Base-by-base conservation (phyloP, 2,888 invertebrate species). In the Iphiclides podalirius region DNA sequence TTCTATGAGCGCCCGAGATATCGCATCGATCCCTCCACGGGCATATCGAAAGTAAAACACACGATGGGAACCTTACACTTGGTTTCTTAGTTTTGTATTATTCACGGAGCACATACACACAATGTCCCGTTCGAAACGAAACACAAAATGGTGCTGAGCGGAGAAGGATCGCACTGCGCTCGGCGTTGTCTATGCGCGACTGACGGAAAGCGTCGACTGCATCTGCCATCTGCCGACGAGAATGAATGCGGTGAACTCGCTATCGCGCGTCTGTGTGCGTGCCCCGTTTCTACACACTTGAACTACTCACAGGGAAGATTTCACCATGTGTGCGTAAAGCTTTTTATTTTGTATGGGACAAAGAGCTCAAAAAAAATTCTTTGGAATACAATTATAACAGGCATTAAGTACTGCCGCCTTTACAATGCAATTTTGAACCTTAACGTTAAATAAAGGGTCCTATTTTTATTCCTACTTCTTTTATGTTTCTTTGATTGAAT, bases 201-300 rank as follows among this genome's bases (percentile, higher is more conserved):
- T 84, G 85, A 85, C 82, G 77, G 78, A 78, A 77, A 76, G 83
- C 87, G 84, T 80, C 80, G 76, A 79, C 86, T 83, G 83, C 83
- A 85, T 87, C 87, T 86, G 88, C 88, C 88, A 89, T 89, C 87
- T 87, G 86, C 87, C 86, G 88, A 84, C 85, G 79, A 78, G 84
- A 87, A 84, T 83, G 86, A 87, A 85, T 82, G 82, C 81, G 79
- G 79, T 80, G 76, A 82, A 82, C 80, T 79, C 74, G 75, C 61
- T 64, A 62, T 52, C 55, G 52, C 58, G 64, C 63, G 65, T 53
- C 54, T 61, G 79, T 80, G 78, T 76, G 79, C 66, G 73, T 58
- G 46, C 55, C 57, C 55, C 66, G 64, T 75, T 59, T 58, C 59
- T 68, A 67, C 71, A 72, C 62, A 60, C 64, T 72, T 61, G 66